phyloP scores from a whole-genome alignment of 1,140 invertebrate genomes.

The Bombus breviceps region DNA sequence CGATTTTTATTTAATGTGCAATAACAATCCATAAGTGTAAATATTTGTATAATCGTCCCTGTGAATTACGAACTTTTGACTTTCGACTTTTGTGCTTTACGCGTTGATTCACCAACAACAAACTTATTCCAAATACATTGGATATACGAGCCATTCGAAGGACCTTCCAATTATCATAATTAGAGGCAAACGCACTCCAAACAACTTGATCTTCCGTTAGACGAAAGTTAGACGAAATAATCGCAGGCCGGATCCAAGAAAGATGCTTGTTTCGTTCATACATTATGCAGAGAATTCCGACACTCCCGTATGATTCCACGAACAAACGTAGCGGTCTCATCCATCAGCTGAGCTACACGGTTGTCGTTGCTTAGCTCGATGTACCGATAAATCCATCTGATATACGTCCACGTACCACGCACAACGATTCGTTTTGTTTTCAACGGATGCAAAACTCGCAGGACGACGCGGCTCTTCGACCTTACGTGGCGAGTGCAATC shows the following conservation, averaged over 20 bases:
- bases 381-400: conserved; percentile 33
- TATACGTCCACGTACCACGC: not conserved
- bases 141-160: not conserved
- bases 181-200: conserved; percentile 8
- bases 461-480: conserved; percentile 50
- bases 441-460: conserved; percentile 17
- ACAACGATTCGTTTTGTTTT: conserved; percentile 42
- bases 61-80: not conserved
- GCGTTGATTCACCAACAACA: too few relatives aligned
- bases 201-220: conserved; percentile 15
- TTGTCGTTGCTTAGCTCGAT: conserved; percentile 20
- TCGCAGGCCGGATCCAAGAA: not conserved
- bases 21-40: not conserved
- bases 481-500: conserved; percentile 37
- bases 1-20: not conserved
- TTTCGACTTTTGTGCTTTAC: not conserved
- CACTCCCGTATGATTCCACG: conserved; percentile 22
- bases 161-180: conserved; percentile 36
- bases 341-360: conserved; percentile 17
- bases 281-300: conserved; percentile 45
- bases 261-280: conserved; percentile 6
- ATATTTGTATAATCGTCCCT: not conserved
- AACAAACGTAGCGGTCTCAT: conserved; percentile 3
- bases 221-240: conserved; percentile 13
- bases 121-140: not conserved